phyloP scores from a whole-genome alignment of 2,113 vertebrate genomes.

The Calidris pygmaea region DNA sequence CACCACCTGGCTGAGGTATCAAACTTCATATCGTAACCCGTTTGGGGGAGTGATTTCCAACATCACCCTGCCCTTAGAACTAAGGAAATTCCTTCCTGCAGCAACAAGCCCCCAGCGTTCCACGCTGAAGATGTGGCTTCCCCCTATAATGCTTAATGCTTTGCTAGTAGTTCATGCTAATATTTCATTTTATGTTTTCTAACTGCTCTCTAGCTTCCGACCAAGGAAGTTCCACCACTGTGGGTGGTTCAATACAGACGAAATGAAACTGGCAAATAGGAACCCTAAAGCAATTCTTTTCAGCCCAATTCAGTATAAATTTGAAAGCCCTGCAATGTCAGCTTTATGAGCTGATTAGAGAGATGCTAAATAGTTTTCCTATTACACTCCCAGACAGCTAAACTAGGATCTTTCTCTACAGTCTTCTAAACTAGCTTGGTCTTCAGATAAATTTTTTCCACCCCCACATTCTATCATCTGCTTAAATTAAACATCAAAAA shows the following conservation, averaged over 20 bases:
- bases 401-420: neutral
- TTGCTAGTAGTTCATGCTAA: neutral
- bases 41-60: neutral
- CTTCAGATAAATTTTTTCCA: neutral
- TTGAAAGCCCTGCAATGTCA: neutral
- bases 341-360: neutral
- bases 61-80: neutral
- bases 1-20: neutral
- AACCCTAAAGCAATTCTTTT: neutral
- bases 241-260: neutral
- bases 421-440: too few relatives aligned
- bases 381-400: neutral
- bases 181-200: neutral
- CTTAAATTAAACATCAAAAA: neutral
- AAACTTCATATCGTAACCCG: accelerated
- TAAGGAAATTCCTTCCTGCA: neutral
- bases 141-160: neutral
- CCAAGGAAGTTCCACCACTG: neutral
- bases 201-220: neutral
- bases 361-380: neutral
- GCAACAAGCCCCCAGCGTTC: neutral
- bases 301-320: neutral
- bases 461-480: accelerated
- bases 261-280: neutral
- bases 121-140: accelerated